Evolutionary conservation across 2,797 vertebrate genomes (phyloP).

Genomic region (Liparis tanakae): DNA sequence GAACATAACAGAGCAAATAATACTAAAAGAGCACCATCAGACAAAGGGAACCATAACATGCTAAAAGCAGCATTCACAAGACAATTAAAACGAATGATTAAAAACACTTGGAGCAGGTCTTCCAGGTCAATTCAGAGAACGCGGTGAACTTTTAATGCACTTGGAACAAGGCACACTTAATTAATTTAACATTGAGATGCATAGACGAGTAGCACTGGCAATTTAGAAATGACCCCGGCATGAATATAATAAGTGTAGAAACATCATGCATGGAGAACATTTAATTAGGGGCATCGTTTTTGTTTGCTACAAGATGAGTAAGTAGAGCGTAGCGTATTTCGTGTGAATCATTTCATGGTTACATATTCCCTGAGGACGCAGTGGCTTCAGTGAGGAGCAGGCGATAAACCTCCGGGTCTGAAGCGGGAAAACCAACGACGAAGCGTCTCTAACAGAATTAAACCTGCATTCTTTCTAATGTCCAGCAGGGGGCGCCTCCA

Average conservation of each 20-base stretch:
- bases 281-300: conserved; percentile 35
- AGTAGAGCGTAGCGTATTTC: not conserved
- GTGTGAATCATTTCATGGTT: conserved; percentile 1
- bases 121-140: conserved; percentile 20
- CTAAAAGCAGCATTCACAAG: conserved; percentile 21
- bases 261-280: conserved; percentile 25
- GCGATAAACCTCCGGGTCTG: not conserved
- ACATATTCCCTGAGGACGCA: conserved; percentile 10
- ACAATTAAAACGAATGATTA: conserved; percentile 8
- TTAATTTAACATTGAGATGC: conserved; percentile 43
- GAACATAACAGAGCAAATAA: not conserved
- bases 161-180: conserved; percentile 10
- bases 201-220: conserved; percentile 26
- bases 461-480: not conserved
- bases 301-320: conserved; percentile 37
- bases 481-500: not conserved
- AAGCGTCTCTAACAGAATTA: not conserved
- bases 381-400: conserved; percentile 5
- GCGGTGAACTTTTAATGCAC: conserved; percentile 30
- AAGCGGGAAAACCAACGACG: not conserved
- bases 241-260: conserved; percentile 32
- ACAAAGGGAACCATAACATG: conserved; percentile 14
- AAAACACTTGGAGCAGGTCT: conserved; percentile 15
- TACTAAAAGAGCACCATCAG: not conserved
- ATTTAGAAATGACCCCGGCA: conserved; percentile 41